These are phyloP conservation scores for Tragelaphus oryx DNA, from an alignment of 2,797 vertebrate species.

Conservation along the genomic window DNA sequence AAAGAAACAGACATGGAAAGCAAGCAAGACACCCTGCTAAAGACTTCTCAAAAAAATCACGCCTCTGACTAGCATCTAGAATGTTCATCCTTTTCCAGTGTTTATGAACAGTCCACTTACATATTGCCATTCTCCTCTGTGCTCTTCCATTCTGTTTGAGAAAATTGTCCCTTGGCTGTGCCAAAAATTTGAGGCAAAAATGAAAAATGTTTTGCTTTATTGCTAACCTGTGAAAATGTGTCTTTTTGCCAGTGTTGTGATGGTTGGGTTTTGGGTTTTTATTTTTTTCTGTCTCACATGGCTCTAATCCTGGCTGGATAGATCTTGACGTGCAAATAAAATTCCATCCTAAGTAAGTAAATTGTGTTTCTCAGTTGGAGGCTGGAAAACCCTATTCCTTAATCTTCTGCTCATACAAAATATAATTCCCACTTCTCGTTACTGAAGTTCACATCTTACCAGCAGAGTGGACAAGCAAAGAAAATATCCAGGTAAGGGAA, in stretches of 20 bases:
- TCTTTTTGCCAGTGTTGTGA: slow-evolving; percentile 26
- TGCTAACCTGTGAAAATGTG: slow-evolving; percentile 58
- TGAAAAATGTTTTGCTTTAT: slow-evolving; percentile 55
- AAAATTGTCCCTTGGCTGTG: neutral
- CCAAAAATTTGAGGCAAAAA: slow-evolving; percentile 26
- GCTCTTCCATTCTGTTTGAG: neutral
- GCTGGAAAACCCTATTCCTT: slow-evolving; percentile 23
- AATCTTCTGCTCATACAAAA: slow-evolving; percentile 52
- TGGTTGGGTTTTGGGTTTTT: neutral
- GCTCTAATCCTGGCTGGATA: neutral
- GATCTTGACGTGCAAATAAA: slow-evolving; percentile 29
- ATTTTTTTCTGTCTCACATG: slow-evolving; percentile 25
- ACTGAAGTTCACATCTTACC: neutral
- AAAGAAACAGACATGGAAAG: neutral
- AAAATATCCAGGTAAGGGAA: neutral
- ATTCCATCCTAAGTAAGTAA: slow-evolving; percentile 35
- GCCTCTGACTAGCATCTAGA: neutral
- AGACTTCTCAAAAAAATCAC: neutral
- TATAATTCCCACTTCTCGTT: neutral
- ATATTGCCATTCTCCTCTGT: neutral
- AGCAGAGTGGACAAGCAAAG: neutral
- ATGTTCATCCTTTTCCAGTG: neutral
- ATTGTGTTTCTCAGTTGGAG: slow-evolving; percentile 9
- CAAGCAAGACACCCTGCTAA: neutral
- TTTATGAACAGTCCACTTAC: neutral